phyloP scores from a whole-genome alignment of 2,888 invertebrate species.

The Metellina segmentata region DNA sequence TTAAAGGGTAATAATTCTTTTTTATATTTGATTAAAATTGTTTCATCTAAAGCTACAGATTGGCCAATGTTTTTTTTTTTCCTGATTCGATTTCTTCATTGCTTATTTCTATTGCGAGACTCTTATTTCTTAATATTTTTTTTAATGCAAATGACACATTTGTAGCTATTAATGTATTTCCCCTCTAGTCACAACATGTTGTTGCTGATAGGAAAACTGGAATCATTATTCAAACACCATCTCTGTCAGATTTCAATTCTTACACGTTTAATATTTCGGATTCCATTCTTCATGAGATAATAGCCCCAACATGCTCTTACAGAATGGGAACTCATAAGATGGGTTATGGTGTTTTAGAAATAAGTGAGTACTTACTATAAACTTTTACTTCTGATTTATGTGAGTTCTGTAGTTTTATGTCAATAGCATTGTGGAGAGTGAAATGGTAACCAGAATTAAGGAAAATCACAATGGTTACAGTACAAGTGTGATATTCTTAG shows the following conservation, averaged over 20 bases:
- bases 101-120: no score
- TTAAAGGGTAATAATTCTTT: no score
- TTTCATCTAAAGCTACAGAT: no score
- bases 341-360: constrained; percentile 91
- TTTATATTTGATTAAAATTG: no score
- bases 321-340: constrained; percentile 94
- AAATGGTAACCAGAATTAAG: no score
- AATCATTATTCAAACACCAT: constrained; percentile 27
- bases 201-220: constrained; percentile 54
- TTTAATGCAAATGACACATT: background rate
- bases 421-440: no score
- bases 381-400: no score
- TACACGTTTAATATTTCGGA: constrained; percentile 64
- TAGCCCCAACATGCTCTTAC: constrained; percentile 96
- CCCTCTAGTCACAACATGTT: constrained; percentile 57
- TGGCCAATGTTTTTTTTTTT: no score
- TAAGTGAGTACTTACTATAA: constrained; percentile 83
- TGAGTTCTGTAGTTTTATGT: no score
- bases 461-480: no score
- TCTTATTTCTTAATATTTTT: background rate
- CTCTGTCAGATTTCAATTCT: constrained; percentile 16
- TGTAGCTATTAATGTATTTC: background rate
- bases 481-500: no score
- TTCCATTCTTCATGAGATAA: constrained; percentile 86
- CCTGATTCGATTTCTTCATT: no score